A percentile compares a stretch with the other conserved stretches of the same genome.
Conservation (phyloP, 2,113 vertebrate genomes). For the Gymnorhina tibicen region DNA sequence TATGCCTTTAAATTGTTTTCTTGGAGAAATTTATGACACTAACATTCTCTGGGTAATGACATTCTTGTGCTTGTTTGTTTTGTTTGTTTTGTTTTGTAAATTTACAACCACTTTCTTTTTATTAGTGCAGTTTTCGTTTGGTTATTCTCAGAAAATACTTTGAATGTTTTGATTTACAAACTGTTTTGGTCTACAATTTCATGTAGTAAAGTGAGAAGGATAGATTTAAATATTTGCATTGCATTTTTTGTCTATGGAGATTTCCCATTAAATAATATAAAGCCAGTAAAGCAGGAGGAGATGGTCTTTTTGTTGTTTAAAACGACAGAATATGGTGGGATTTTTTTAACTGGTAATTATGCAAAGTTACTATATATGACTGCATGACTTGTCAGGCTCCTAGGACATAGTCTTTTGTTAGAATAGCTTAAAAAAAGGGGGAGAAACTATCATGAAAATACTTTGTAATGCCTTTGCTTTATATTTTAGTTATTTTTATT, state of each 20-base stretch:
- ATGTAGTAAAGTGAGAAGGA: background rate
- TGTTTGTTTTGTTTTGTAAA: background rate
- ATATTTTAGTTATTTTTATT: background rate
- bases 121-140: background rate
- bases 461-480: background rate
- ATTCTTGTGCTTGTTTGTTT: background rate
- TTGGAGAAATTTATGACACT: background rate
- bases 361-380: background rate
- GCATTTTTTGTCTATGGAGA: background rate
- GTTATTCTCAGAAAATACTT: background rate
- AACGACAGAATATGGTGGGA: background rate
- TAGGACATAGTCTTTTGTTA: background rate
- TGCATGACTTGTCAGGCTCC: background rate
- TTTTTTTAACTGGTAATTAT: background rate
- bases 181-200: background rate
- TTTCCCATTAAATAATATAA: background rate
- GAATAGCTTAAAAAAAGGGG: accelerated
- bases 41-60: background rate
- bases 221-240: background rate
- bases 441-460: accelerated
- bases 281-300: background rate
- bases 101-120: background rate
- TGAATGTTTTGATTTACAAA: background rate
- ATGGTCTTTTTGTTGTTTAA: background rate
- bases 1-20: background rate